Percentiles rank a stretch among this genome's conserved stretches.
Conservation (phyloP, 2,888 invertebrate species). For the Panorpa germanica region DNA sequence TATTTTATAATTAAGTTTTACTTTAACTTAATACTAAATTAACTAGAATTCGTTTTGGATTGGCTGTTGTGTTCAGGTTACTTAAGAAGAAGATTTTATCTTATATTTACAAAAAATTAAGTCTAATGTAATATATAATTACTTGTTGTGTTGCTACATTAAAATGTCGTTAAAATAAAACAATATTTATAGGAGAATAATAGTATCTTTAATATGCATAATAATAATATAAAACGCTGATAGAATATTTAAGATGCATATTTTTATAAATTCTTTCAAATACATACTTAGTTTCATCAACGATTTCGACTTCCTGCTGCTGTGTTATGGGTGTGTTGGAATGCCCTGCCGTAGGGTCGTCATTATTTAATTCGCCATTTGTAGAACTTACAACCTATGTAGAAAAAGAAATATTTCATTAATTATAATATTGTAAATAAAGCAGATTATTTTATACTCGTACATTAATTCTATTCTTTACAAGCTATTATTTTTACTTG, state of each 20-base stretch:
- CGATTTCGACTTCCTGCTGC: constrained; percentile 84
- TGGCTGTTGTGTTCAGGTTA: background rate
- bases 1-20: too few species aligned
- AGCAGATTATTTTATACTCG: constrained; percentile 7
- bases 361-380: constrained; percentile 86
- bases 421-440: constrained; percentile 12
- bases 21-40: too few species aligned
- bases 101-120: background rate
- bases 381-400: constrained; percentile 95
- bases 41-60: too few species aligned
- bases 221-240: constrained; percentile 8
- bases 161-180: constrained; percentile 3
- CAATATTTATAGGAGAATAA: too few species aligned
- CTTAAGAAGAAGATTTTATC: background rate
- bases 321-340: constrained; percentile 94
- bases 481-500: constrained; percentile 1
- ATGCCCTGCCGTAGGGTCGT: constrained; percentile 91
- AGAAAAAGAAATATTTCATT: constrained; percentile 13
- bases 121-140: background rate
- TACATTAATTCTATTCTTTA: constrained; percentile 13
- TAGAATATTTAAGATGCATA: constrained; percentile 20
- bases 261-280: constrained; percentile 28
- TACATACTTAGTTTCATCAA: constrained; percentile 95
- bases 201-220: constrained; percentile 2
- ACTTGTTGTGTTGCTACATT: constrained; percentile 6